phyloP scores from a whole-genome alignment of 2,797 vertebrate genomes.

The Halcyon badia region DNA sequence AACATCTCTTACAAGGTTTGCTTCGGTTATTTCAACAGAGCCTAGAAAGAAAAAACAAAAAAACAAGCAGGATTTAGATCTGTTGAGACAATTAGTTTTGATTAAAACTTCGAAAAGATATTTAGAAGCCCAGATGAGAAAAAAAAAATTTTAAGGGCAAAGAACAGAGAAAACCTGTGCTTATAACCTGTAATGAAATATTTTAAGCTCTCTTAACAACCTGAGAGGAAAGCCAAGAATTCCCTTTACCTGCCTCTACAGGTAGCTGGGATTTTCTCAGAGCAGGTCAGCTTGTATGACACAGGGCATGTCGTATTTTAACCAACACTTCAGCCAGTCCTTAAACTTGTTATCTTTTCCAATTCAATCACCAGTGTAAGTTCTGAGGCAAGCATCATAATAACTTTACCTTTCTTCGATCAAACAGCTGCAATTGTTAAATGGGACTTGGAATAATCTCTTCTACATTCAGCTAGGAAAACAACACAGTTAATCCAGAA shows the following conservation, averaged over 20 bases:
- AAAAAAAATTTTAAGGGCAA: neutral
- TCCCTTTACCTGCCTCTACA: neutral
- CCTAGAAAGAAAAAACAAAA: slow-evolving; percentile 62
- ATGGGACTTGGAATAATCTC: neutral
- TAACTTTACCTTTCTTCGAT: neutral
- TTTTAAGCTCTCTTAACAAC: neutral
- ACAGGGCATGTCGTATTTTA: neutral
- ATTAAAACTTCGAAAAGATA: neutral
- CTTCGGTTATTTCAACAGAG: slow-evolving; percentile 89
- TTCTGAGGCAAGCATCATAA: neutral
- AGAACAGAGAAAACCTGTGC: neutral
- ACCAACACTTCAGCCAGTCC: neutral
- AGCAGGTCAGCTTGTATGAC: neutral
- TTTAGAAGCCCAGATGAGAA: neutral
- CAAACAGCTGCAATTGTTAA: neutral
- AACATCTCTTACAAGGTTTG: slow-evolving; percentile 93
- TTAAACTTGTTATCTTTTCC: neutral
- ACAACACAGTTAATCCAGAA: neutral
- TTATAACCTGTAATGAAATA: neutral
- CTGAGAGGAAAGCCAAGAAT: neutral
- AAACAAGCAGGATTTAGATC: neutral
- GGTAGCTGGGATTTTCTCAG: neutral
- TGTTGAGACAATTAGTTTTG: neutral
- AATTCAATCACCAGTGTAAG: neutral
- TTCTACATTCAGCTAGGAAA: neutral